Base-by-base conservation (phyloP, 2,888 invertebrate genomes). In the Hirtodrosophila trivittata region DNA sequence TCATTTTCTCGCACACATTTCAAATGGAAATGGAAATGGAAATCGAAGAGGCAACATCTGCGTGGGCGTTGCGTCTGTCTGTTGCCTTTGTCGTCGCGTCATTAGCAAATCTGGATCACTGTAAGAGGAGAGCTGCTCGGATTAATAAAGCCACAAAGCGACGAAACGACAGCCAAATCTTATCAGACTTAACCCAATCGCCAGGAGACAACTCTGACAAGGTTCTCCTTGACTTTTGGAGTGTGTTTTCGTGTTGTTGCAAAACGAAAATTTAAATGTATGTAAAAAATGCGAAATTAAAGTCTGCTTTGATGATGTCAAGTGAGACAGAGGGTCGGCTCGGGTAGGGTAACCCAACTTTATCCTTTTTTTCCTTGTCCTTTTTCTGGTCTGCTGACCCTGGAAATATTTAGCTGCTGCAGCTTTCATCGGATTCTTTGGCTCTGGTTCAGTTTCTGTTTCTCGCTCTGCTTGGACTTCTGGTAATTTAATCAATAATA, bases 301-400 rank as follows among this genome's bases (percentile, higher is more conserved):
- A 67, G 63, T 54, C 49, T 13, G 42, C 38, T 43, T 54, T 54
- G 54, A 54, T 52, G 18, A 58, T 51, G 58, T 32, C 32, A 30
- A 30, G 30, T n/a, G 25, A 10, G 14, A n/a, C n/a, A n/a, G n/a
- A n/a, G n/a, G n/a, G n/a, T n/a, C n/a, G n/a, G n/a, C n/a, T n/a
- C n/a, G 5, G 18, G 18, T 21, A 21, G 18, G 18, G 18, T 21
- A 21, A n/a, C n/a, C n/a, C n/a, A n/a, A n/a, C n/a, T 21, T 21
- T 21, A 21, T 21, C 42, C 56, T 45, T 35, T 67, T 59, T 37
- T 21, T 21, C 63, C 32, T 25, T 21, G 60, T 60, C 58, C 80
- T 71, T 85, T 77, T 80, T 85, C 81, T 70, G 73, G 82, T 82
- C 82, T 64, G 57, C 54, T 85, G 66, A 51, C 85, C 85, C 73